Evolutionary conservation across 2,888 invertebrate genomes (phyloP), one percentile per base, ranked within the genome.

Genomic region (Ariolimax columbianus): DNA sequence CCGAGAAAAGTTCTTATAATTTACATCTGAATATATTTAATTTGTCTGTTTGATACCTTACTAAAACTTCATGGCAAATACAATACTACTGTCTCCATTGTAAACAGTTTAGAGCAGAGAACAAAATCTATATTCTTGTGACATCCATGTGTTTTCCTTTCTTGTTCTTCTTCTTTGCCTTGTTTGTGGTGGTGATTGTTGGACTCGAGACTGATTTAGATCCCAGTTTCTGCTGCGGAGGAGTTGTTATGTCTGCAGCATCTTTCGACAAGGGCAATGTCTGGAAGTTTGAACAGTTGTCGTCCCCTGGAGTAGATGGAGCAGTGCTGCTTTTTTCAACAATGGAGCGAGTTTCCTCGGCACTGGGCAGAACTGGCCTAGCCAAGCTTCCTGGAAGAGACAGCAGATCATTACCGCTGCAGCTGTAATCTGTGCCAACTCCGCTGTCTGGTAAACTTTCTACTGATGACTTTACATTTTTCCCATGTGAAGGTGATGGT

Each of bases 371-470:
- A 36, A 19, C 63, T n/a, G 9, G 55, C 17, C 9, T 68, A 30
- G 40, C 70, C 77, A 59, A 26, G 43, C 30, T 77, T 68, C 66
- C 43, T n/a, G 47, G 79, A n/a, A 63, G 30, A 19, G 63, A 63
- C 26, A 43, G 30, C 4, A 47, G 30, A 23, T 79, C 79, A 66
- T 63, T 59, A 38, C 66, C 38, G 26, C 66, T 68, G 38, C 77
- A 75, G 77, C 43, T 51, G n/a, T 73, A 70, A 38, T 83, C 83
- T 66, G 80, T 59, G 59, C 80, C 77, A n/a, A 83, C 80, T 40
- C 86, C 86, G 30, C 83, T 80, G 63, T 83, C 86, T 26, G 82
- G 79, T 17, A 79, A 79, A 47, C 79, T 79, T 79, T 79, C 79
- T 30, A 47, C 66, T 23, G 79, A 79, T n/a, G 68, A 68, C 23